These are phyloP conservation scores for Hyles euphorbiae DNA, from an alignment of 1,140 invertebrate species.

Conservation along the genomic window DNA sequence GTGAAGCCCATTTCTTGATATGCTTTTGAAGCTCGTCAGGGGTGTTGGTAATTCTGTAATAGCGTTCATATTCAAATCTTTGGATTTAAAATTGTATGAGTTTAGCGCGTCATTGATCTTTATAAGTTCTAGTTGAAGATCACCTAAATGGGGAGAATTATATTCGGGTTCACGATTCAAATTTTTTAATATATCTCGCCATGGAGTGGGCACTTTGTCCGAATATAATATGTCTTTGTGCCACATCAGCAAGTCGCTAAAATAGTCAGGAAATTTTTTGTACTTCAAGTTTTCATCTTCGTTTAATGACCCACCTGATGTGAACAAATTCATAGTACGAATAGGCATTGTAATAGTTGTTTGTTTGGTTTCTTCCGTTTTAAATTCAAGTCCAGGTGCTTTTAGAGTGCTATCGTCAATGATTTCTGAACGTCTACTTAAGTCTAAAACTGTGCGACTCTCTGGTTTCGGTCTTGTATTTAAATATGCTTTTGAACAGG, in stretches of 20 bases:
- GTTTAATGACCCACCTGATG: too few relatives aligned
- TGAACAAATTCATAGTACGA: too few relatives aligned
- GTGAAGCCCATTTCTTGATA: too few relatives aligned
- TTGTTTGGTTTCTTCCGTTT: too few relatives aligned
- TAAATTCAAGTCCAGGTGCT: too few relatives aligned
- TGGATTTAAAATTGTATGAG: too few relatives aligned
- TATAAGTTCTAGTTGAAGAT: conserved; percentile 15
- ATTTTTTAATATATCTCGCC: conserved; percentile 13
- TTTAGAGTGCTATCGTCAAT: background rate
- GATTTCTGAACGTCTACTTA: background rate
- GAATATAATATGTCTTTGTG: conserved; percentile 33
- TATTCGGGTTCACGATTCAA: conserved; percentile 8
- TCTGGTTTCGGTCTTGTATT: too few relatives aligned
- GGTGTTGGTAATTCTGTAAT: background rate
- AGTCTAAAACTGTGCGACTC: too few relatives aligned
- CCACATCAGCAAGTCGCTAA: conserved; percentile 36
- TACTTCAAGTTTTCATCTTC: background rate
- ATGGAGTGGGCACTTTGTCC: conserved; percentile 18
- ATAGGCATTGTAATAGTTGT: too few relatives aligned
- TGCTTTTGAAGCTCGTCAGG: too few relatives aligned
- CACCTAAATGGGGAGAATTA: conserved; percentile 16
- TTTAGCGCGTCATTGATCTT: conserved; percentile 4
- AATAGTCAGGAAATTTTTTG: conserved; percentile 20
- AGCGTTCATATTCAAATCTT: conserved; percentile 1
- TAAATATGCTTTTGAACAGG: too few relatives aligned